Conservation (phyloP, 1,140 invertebrate species). For the Caerostris extrusa region DNA sequence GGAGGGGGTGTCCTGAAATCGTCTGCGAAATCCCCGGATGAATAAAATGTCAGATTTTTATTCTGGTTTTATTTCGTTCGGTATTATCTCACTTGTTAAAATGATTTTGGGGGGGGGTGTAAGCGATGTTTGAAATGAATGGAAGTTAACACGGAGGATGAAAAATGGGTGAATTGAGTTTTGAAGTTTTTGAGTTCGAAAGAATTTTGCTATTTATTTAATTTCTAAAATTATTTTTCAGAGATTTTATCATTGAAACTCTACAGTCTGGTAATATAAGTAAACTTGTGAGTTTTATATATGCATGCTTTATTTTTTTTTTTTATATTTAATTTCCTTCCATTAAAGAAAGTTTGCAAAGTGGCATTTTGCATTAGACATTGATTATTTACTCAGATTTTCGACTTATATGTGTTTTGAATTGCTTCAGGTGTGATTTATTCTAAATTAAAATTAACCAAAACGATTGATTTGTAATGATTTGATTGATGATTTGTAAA, state of each 20-base stretch:
- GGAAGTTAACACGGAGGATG: not conserved
- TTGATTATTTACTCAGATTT: no score
- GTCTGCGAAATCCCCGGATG: conserved; percentile 7
- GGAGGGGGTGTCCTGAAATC: conserved; percentile 26
- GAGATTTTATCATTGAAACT: not conserved
- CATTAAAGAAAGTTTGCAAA: no score
- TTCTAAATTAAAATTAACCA: no score
- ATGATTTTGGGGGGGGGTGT: not conserved
- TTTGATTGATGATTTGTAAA: no score
- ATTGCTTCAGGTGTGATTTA: no score
- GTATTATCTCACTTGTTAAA: not conserved
- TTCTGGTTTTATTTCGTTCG: conserved; percentile 18
- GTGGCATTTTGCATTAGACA: no score
- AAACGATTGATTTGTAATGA: no score
- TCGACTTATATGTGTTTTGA: no score
- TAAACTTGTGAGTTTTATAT: no score
- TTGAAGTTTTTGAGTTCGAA: not conserved
- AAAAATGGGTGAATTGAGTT: not conserved
- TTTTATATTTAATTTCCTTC: no score
- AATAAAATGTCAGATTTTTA: conserved; percentile 37
- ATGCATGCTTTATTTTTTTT: no score
- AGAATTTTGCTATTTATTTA: not conserved
- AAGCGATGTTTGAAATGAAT: not conserved
- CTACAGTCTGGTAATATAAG: no score
- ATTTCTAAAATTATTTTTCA: not conserved